phyloP scores from a whole-genome alignment of 2,113 vertebrate species.

The Microtus montanus region DNA sequence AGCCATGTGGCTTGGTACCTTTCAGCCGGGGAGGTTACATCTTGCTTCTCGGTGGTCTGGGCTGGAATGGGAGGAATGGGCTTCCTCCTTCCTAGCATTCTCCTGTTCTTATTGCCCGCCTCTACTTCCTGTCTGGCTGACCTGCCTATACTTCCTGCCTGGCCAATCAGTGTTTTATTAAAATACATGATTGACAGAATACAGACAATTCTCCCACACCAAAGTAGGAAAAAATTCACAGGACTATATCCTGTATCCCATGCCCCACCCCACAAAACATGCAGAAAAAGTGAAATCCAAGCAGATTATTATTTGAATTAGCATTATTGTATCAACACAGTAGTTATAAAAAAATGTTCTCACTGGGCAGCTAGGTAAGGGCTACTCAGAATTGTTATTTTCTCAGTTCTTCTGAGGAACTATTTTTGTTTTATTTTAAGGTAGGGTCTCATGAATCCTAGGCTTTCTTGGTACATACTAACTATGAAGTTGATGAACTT shows the following conservation, averaged over 20 bases:
- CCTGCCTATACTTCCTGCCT: no score
- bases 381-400: background rate
- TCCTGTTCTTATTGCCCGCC: no score
- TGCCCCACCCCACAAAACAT: background rate
- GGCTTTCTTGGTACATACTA: background rate
- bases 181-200: no score
- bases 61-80: no score
- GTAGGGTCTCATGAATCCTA: background rate
- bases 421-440: background rate
- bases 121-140: no score
- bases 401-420: conserved; percentile 12
- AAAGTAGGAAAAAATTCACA: background rate
- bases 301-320: background rate
- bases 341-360: background rate
- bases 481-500: background rate
- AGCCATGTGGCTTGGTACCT: no score
- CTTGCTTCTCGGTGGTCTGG: no score
- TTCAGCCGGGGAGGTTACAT: no score
- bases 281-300: background rate
- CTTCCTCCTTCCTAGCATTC: no score
- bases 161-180: no score
- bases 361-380: background rate
- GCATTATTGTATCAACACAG: background rate
- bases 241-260: background rate
- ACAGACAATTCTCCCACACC: no score